Conservation (phyloP, 2,797 vertebrate genomes). For the Sebastes vulpes region DNA sequence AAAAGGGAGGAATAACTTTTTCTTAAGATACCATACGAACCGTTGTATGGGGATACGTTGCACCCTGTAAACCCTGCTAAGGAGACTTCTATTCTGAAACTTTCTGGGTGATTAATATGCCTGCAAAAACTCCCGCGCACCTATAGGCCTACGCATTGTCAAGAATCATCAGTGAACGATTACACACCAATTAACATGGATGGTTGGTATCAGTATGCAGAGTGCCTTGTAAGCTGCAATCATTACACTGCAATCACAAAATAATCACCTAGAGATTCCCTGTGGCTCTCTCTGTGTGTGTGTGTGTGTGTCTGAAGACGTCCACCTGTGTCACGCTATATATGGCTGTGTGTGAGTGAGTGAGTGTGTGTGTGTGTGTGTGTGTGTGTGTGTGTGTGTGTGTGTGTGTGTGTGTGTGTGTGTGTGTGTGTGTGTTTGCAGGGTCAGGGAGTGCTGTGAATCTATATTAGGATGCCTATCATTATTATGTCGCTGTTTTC, state of each 20-base stretch:
- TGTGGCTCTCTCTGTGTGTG: slow-evolving; percentile 13
- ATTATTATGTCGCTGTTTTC: slow-evolving; percentile 20
- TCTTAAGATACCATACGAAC: too few relatives aligned
- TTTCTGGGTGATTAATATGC: slow-evolving; percentile 32
- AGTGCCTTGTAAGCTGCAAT: slow-evolving; percentile 59
- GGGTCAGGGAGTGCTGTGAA: neutral
- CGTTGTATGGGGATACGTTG: too few relatives aligned
- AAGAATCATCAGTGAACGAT: slow-evolving; percentile 51
- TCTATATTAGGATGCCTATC: slow-evolving; percentile 23
- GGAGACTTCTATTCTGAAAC: neutral
- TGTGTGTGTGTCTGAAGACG: neutral
- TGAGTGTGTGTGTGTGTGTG: neutral
- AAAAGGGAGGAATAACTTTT: too few relatives aligned
- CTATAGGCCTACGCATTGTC: slow-evolving; percentile 6
- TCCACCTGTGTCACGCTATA: slow-evolving; percentile 10
- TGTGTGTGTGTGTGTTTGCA: neutral
- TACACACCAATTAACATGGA: slow-evolving; percentile 64
- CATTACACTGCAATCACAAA: slow-evolving; percentile 69
- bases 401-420: neutral
- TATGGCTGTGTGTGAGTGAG: neutral
- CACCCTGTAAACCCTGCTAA: neutral
- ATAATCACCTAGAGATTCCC: slow-evolving; percentile 67
- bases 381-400: neutral
- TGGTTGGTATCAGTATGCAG: slow-evolving; percentile 64
- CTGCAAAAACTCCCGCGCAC: neutral